These are phyloP conservation scores for Glossosoma conforme DNA, from an alignment of 1,140 invertebrate species.

Conservation along the genomic window DNA sequence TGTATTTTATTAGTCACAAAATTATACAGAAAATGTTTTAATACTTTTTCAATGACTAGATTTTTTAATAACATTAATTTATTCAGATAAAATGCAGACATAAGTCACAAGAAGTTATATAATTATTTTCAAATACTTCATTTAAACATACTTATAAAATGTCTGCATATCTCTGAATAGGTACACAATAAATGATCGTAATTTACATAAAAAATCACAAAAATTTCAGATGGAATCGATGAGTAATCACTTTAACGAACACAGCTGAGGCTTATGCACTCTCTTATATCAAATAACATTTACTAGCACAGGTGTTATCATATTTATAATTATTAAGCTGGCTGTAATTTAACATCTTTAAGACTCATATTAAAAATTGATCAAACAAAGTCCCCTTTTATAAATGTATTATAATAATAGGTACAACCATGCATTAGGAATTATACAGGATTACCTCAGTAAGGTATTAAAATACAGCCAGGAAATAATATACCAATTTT, in stretches of 20 bases:
- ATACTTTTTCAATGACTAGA: conserved; percentile 31
- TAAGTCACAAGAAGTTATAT: neutral
- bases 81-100: conserved; percentile 28
- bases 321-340: no score
- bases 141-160: neutral
- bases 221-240: neutral
- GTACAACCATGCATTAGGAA: no score
- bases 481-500: no score
- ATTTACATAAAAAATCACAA: neutral
- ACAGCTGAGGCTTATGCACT: no score
- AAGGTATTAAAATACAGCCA: no score
- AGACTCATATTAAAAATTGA: no score
- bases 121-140: neutral
- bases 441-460: no score
- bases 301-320: no score
- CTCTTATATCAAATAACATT: no score
- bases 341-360: no score
- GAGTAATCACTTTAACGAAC: neutral
- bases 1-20: conserved; percentile 30
- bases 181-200: neutral
- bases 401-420: no score
- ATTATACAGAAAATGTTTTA: conserved; percentile 29
- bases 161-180: neutral
- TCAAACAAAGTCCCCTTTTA: no score
- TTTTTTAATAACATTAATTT: conserved; percentile 22